These are phyloP conservation scores for Matsumyia berberina DNA, from an alignment of 2,888 invertebrate species.

Conservation along the genomic window DNA sequence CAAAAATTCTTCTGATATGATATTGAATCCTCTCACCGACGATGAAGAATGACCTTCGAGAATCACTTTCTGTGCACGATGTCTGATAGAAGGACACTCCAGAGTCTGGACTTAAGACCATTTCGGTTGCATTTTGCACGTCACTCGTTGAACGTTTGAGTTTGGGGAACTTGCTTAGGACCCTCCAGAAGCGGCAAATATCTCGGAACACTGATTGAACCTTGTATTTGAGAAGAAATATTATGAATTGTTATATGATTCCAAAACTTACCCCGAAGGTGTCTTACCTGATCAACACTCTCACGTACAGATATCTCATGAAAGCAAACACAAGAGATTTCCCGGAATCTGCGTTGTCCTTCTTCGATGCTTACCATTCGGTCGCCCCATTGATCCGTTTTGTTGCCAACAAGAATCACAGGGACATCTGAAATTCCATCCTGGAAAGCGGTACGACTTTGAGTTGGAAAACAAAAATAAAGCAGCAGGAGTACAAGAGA, in stretches of 20 bases:
- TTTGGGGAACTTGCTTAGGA: slow-evolving; percentile 89
- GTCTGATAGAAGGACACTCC: slow-evolving; percentile 84
- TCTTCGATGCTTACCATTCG: slow-evolving; percentile 92
- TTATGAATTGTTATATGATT: not conserved
- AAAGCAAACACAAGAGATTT: slow-evolving; percentile 92
- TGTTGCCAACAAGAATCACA: slow-evolving; percentile 93
- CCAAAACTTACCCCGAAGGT: not conserved
- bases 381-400: slow-evolving; percentile 91
- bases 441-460: slow-evolving; percentile 81
- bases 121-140: slow-evolving; percentile 84
- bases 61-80: slow-evolving; percentile 79
- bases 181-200: slow-evolving; percentile 90
- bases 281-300: slow-evolving; percentile 90
- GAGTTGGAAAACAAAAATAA: slow-evolving; percentile 29
- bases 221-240: slow-evolving; percentile 83
- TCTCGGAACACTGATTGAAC: slow-evolving; percentile 91
- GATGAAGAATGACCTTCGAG: slow-evolving; percentile 82
- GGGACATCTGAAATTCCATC: slow-evolving; percentile 88
- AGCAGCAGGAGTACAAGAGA: not conserved
- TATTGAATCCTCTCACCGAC: slow-evolving; percentile 32
- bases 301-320: slow-evolving; percentile 94
- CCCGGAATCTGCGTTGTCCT: slow-evolving; percentile 90
- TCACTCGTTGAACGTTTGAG: slow-evolving; percentile 87
- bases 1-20: not conserved
- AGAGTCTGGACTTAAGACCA: slow-evolving; percentile 85